Evolutionary conservation across 1,140 invertebrate genomes (phyloP), one percentile per base, ranked within the genome.

Genomic region (Triops cancriformis): DNA sequence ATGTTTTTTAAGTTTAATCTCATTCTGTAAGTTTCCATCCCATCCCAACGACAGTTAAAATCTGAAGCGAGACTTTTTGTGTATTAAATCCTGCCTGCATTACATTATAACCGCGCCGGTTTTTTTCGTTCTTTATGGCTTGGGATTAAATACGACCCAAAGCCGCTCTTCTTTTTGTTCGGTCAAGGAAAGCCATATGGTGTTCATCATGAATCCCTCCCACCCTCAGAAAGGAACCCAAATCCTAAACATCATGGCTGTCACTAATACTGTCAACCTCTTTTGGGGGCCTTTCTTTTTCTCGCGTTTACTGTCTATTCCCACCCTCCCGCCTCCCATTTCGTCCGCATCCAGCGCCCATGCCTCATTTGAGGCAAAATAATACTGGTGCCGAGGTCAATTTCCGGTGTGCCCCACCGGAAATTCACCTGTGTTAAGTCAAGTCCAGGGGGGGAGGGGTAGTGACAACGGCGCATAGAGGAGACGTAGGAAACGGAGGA

Each of bases 371-470:
- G 23, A 18, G 51, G 18, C 51, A 64, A 23, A 64, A 64, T 64
- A 64, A 64, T 64, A 64, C 51, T 64, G 23, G 51, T 23, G 51
- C 51, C n/a, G 51, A 64, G 51, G 51, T 64, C 51, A 64, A 64
- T 64, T 64, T 64, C 51, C 51, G 51, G 51, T 64, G 51, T 64
- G 23, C 51, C 14, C 51, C 51, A 64, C 51, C 51, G 51, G 51
- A 64, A 64, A 64, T 64, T 64, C 51, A 64, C 51, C 51, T 64
- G 51, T 23, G 51, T 64, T 64, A 64, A 64, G 51, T 64, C 51
- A 64, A 14, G 51, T 64, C 51, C 51, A 64, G 51, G 51, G 51
- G 45, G 43, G 43, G 43, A 12, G 11, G 11, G 51, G 6, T 23
- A 64, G 51, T 11, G 51, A 23, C 18, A 64, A 64, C 14, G 31